A percentile compares a stretch with the other conserved stretches of the same genome.
These are phyloP conservation scores for Pelagia noctiluca DNA, from an alignment of 30 jellyfish, hydroid and myxozoan genomes.

Conservation along the genomic window DNA sequence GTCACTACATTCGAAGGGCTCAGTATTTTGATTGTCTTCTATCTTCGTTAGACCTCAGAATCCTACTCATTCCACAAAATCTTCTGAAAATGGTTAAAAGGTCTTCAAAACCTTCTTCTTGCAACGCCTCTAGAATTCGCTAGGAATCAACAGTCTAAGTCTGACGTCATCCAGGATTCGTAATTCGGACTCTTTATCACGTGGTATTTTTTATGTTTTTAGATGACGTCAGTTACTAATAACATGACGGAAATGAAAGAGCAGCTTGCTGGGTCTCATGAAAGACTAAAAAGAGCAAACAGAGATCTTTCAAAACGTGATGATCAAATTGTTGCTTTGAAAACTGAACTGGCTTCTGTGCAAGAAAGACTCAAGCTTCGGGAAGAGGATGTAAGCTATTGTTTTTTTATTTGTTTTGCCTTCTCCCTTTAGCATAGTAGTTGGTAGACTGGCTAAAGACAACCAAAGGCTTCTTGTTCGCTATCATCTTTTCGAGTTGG, in stretches of 20 bases:
- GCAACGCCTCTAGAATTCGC: too few species aligned
- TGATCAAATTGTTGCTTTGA: conserved; percentile 71
- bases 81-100: too few species aligned
- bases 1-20: too few species aligned
- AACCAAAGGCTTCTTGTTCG: too few species aligned
- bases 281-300: conserved; percentile 66
- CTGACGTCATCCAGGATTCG: too few species aligned
- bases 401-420: background rate
- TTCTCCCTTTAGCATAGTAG: background rate
- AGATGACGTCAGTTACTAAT: conserved; percentile 58
- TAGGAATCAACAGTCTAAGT: too few species aligned
- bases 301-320: conserved; percentile 69
- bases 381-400: conserved; percentile 80
- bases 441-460: too few species aligned
- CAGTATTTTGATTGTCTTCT: too few species aligned
- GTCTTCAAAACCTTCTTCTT: too few species aligned
- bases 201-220: background rate
- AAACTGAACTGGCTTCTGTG: conserved; percentile 72
- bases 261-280: conserved; percentile 64
- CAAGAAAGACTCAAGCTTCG: conserved; percentile 66
- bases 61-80: too few species aligned
- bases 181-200: background rate
- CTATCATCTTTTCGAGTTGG: too few species aligned
- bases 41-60: too few species aligned
- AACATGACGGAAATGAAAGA: conserved; percentile 74